Conservation (phyloP, 2,888 invertebrate species). For the Anticlea derivata region DNA sequence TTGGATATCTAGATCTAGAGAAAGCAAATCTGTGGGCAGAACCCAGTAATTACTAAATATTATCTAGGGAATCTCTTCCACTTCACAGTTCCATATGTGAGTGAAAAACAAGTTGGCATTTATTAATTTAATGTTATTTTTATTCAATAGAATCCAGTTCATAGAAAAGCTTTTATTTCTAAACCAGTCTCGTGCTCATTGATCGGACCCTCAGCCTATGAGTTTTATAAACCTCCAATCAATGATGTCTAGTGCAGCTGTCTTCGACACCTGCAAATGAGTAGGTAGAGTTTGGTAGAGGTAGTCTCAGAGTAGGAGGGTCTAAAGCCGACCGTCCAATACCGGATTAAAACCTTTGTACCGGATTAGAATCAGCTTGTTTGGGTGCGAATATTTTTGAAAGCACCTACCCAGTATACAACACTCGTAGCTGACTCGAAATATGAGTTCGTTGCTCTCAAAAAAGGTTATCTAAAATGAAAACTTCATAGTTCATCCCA, state of each 20-base stretch:
- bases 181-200: constrained; percentile 2
- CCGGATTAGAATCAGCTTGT: too few species aligned
- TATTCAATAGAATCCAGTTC: constrained; percentile 19
- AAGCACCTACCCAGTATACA: constrained; percentile 3
- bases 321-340: constrained; percentile 12
- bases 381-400: constrained; percentile 1
- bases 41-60: too few species aligned
- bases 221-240: constrained; percentile 20
- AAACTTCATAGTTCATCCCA: constrained; percentile 40
- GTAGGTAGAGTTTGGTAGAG: neutral
- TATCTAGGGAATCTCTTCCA: too few species aligned
- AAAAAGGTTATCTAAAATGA: constrained; percentile 17
- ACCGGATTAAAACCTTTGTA: constrained; percentile 19
- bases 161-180: neutral
- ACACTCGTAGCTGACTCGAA: neutral
- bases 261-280: constrained; percentile 29
- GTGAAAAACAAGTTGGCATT: too few species aligned
- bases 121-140: neutral
- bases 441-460: constrained; percentile 13
- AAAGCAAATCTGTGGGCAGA: too few species aligned
- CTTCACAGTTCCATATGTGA: too few species aligned
- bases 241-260: constrained; percentile 33
- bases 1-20: too few species aligned
- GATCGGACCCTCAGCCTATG: constrained; percentile 9
- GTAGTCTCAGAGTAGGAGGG: neutral